Percentiles rank a stretch among this genome's conserved stretches.
Conservation (phyloP, 1,140 invertebrate species). For the Lasioglossum baleicum region DNA sequence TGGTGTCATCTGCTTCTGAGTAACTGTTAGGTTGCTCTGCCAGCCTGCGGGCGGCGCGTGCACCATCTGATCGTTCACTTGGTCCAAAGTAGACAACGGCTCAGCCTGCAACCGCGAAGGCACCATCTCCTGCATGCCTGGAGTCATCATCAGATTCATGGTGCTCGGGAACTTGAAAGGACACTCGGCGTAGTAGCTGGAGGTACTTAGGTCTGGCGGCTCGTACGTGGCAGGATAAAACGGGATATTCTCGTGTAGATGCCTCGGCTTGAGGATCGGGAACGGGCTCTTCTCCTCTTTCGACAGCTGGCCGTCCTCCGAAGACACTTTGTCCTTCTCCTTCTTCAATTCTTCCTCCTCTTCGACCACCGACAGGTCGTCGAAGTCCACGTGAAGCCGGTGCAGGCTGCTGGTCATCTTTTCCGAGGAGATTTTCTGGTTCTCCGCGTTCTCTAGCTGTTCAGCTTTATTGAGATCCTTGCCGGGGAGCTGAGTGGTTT, state of each 20-base stretch:
- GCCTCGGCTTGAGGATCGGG: conserved; percentile 31
- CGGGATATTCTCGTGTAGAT: conserved; percentile 58
- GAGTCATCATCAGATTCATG: conserved; percentile 47
- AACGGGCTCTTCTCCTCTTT: conserved; percentile 29
- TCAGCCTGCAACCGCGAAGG: conserved; percentile 63
- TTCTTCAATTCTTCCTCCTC: conserved; percentile 83
- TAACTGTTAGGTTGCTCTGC: conserved; percentile 51
- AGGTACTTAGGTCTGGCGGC: conserved; percentile 18
- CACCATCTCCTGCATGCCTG: conserved; percentile 31
- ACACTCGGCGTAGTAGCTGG: conserved; percentile 64
- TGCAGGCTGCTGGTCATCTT: conserved; percentile 66
- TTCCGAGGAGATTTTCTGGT: conserved; percentile 73
- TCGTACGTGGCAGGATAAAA: conserved; percentile 59
- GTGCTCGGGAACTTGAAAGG: conserved; percentile 69
- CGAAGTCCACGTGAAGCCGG: conserved; percentile 83
- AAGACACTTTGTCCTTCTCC: conserved; percentile 55
- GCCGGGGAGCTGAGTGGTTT: conserved; percentile 62
- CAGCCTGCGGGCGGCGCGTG: conserved; percentile 55
- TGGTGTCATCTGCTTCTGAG: conserved; percentile 22
- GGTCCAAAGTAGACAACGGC: conserved; percentile 44
- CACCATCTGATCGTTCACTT: conserved; percentile 29
- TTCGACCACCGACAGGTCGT: conserved; percentile 87
- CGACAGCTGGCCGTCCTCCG: conserved; percentile 23
- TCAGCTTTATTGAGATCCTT: conserved; percentile 65
- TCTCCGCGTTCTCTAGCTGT: conserved; percentile 73